Evolutionary conservation across 2,113 vertebrate genomes (phyloP).

Genomic region (Colossoma macropomum): DNA sequence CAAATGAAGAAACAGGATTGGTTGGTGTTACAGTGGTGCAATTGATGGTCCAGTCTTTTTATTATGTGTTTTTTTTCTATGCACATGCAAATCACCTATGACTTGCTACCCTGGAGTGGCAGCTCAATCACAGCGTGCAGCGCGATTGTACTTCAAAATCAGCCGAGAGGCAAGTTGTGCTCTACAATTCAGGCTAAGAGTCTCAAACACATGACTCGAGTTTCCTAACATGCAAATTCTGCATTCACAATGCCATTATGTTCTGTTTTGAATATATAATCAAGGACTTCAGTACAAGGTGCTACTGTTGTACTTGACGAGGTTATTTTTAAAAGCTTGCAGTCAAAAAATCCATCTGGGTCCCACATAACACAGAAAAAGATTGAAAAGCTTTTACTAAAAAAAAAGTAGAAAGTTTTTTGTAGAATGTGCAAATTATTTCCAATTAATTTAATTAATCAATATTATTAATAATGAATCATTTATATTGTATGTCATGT

Average conservation of each 20-base stretch:
- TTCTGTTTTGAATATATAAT: slow-evolving; percentile 2
- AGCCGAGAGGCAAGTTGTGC: slow-evolving; percentile 8
- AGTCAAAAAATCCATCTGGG: not conserved
- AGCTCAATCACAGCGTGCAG: slow-evolving; percentile 27
- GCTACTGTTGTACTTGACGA: not conserved
- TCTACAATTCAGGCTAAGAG: not conserved
- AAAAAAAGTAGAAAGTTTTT: too few species aligned
- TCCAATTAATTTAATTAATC: too few species aligned
- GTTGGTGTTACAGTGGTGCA: not conserved
- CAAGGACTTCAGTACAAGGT: not conserved
- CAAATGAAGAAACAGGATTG: not conserved
- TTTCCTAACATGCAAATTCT: slow-evolving; percentile 1
- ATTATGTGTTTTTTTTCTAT: not conserved
- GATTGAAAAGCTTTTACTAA: too few species aligned
- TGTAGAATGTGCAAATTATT: too few species aligned
- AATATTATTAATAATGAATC: too few species aligned
- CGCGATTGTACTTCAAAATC: slow-evolving; percentile 23
- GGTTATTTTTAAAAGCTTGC: not conserved
- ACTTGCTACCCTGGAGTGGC: not conserved
- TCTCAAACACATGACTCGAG: not conserved
- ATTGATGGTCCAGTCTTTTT: not conserved
- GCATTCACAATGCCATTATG: not conserved
- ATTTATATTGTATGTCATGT: too few species aligned
- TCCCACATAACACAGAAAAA: not conserved
- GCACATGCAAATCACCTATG: slow-evolving; percentile 6